Conservation (phyloP, 1,140 invertebrate genomes). For the Drosophila pachea region DNA sequence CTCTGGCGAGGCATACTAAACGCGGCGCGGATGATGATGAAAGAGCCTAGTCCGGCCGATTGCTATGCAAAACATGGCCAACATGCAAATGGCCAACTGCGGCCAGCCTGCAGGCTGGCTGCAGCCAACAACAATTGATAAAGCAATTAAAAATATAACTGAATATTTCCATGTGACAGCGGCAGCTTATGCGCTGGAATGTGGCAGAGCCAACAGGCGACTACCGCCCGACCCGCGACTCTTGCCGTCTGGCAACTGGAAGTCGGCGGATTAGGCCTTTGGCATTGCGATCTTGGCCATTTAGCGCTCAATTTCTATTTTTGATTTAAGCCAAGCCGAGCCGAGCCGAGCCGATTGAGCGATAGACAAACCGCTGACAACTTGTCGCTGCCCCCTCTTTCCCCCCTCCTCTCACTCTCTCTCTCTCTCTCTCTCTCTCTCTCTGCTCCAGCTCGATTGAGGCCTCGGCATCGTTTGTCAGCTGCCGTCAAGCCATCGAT, state of each 20-base stretch:
- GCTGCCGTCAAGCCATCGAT: conserved; percentile 24
- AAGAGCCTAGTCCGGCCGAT: conserved; percentile 48
- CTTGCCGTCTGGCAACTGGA: conserved; percentile 4
- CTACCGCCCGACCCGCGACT: too few relatives aligned
- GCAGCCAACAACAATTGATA: conserved; percentile 52
- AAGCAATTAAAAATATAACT: conserved; percentile 70
- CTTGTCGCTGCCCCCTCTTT: neutral
- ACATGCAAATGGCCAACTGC: conserved; percentile 54
- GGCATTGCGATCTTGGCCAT: conserved; percentile 27
- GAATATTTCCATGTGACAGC: conserved; percentile 72
- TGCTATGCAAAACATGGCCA: conserved; percentile 63
- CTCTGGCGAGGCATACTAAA: conserved; percentile 29
- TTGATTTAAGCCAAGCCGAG: conserved; percentile 44
- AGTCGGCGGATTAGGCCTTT: conserved; percentile 1
- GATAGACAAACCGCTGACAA: conserved; percentile 67
- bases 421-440: too few relatives aligned
- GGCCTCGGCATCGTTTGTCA: conserved; percentile 64
- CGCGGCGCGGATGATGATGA: conserved; percentile 42
- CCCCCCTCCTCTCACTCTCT: too few relatives aligned
- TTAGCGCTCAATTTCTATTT: conserved; percentile 49
- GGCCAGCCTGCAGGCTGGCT: neutral
- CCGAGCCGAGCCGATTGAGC: conserved; percentile 54
- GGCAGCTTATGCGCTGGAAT: conserved; percentile 68
- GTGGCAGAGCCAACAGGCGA: conserved; percentile 37
- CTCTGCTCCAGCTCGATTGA: neutral